A percentile compares a stretch with the other conserved stretches of the same genome.
Evolutionary conservation across 2,113 vertebrate genomes (phyloP).

Genomic region (Poecile atricapillus): DNA sequence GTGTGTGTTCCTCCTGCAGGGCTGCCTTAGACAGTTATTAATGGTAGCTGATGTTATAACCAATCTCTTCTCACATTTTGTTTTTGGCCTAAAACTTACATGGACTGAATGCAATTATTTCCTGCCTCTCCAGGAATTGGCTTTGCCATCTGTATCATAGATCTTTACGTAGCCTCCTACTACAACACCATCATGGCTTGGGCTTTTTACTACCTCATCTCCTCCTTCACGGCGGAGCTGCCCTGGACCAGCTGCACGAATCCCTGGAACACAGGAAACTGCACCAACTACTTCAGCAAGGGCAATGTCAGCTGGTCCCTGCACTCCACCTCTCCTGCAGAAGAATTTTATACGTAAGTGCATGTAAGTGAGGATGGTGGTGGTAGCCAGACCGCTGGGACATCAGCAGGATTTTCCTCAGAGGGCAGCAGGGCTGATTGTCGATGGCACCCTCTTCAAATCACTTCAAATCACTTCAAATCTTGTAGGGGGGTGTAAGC

Average conservation of each 20-base stretch:
- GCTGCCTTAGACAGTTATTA: not conserved
- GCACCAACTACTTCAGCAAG: constrained; percentile 88
- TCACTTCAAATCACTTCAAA: not conserved
- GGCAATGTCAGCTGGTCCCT: constrained; percentile 85
- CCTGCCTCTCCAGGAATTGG: constrained; percentile 83
- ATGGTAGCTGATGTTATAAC: not conserved
- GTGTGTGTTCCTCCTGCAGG: not conserved
- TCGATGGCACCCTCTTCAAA: not conserved
- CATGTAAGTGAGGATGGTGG: constrained; percentile 77
- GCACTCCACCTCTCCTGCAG: constrained; percentile 88
- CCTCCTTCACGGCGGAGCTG: constrained; percentile 85
- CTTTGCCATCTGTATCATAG: constrained; percentile 94
- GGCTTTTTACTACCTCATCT: constrained; percentile 96
- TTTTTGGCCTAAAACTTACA: not conserved
- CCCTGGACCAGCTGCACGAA: constrained; percentile 94
- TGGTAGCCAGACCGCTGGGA: not conserved
- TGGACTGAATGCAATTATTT: not conserved
- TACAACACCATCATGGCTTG: constrained; percentile 99
- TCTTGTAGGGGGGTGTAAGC: not conserved
- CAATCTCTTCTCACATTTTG: not conserved
- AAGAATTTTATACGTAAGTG: constrained; percentile 99
- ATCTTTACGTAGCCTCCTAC: constrained; percentile 94
- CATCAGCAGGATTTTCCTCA: not conserved
- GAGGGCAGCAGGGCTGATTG: not conserved
- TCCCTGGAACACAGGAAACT: constrained; percentile 91